Evolutionary conservation across 2,113 vertebrate genomes (phyloP), one percentile per base, ranked within the genome.

Genomic region (Entomyzon cyanotis): DNA sequence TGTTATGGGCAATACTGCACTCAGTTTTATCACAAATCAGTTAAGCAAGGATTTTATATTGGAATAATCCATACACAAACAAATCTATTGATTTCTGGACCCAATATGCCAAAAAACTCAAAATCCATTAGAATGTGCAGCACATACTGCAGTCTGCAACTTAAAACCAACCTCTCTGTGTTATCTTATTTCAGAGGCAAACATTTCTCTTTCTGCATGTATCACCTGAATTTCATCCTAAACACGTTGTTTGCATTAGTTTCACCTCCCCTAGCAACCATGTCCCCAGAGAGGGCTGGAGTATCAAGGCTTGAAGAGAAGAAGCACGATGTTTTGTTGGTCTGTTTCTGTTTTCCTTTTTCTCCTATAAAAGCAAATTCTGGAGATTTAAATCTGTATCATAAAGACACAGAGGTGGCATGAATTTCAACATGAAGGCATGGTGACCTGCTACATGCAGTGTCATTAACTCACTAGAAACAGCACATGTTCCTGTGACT

Each of bases 271-370:
- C 39, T 47, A 63, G 4, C 0, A 2, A 49, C 14, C 13, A 15
- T 3, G 1, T 49, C 39, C 15, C 2, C 15, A 49, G 37, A 41
- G 4, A 6, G 7, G 5, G 19, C 12, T 59, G 39, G 5, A 55
- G 5, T 74, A 56, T 18, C 35, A 71, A 28, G 41, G 10, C 9
- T 41, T 84, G 56, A 64, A 6, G 14, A 87, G 35, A 53, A 82
- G 27, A 25, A 37, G 35, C 1, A 35, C 50, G 12, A 3, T 22
- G 19, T 44, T 53, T 87, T n/a, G n/a, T 28, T 62, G 11, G 0
- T 41, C 5, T 49, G 11, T 23, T 23, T 8, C 37, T 46, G 7
- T 46, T 37, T 14, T 59, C 3, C 7, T n/a, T 39, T 70, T 75
- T 42, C 10, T 46, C 25, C 20, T 8, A 8, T 19, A 33, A 80